A percentile compares a stretch with the other conserved stretches of the same genome.
These are phyloP conservation scores for Bombyx mandarina DNA, from an alignment of 1,140 invertebrate species.

Conservation along the genomic window DNA sequence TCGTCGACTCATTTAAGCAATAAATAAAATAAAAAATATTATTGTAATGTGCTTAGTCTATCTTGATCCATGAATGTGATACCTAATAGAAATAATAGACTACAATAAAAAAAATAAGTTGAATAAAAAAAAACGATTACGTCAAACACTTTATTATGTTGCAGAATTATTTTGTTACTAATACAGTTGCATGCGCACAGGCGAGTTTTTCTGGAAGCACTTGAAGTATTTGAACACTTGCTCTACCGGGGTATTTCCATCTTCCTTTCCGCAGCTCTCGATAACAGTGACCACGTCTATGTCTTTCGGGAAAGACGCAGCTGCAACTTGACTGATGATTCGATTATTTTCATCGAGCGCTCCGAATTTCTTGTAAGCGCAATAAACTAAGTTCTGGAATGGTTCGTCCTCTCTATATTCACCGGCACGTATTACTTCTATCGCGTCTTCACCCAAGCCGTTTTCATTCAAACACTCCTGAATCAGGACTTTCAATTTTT, in stretches of 20 bases:
- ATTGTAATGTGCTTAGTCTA: too few relatives aligned
- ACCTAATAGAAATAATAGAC: too few relatives aligned
- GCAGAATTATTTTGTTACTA: neutral
- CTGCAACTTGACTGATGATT: neutral
- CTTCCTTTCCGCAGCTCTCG: conserved; percentile 3
- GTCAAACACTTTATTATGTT: too few relatives aligned
- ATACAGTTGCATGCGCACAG: neutral
- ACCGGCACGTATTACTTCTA: neutral
- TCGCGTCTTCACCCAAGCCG: neutral
- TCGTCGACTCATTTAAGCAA: too few relatives aligned
- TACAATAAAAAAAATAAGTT: too few relatives aligned
- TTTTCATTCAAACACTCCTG: neutral
- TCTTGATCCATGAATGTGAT: too few relatives aligned
- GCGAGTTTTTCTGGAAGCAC: conserved; percentile 2
- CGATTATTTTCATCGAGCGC: neutral
- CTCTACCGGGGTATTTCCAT: neutral
- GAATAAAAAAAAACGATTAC: too few relatives aligned
- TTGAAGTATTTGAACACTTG: neutral
- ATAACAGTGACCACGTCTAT: conserved; percentile 1
- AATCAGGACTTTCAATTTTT: neutral
- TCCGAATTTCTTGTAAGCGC: neutral
- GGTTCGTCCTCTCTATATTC: neutral
- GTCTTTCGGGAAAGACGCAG: neutral
- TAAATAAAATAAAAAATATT: too few relatives aligned
- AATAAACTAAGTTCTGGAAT: neutral